Evolutionary conservation across 1,140 invertebrate species (phyloP).

Genomic region (fruit fly (Drosophila melanogaster)): Release_6_plus_ISO1_MT NT_033777.3:11671001-11671500

Average conservation of each 20-base stretch:
- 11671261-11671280: conserved; percentile 31
- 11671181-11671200: neutral
- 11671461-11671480: conserved; percentile 93
- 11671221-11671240: neutral
- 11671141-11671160: neutral
- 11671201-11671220: neutral
- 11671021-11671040: neutral
- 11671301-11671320: conserved; percentile 44
- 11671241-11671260: conserved; percentile 7
- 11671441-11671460: conserved; percentile 88
- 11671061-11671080: conserved; percentile 11
- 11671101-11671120: neutral
- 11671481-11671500: conserved; percentile 95
- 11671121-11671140: conserved; percentile 3
- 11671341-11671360: conserved; percentile 25
- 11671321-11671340: conserved; percentile 39
- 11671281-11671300: conserved; percentile 19
- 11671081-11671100: conserved; percentile 2
- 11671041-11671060: neutral
- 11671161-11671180: neutral
- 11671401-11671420: conserved; percentile 96
- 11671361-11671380: conserved; percentile 51
- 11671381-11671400: conserved; percentile 40
- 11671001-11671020: neutral
- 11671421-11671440: conserved; percentile 94